Conservation (phyloP, 2,113 vertebrate species). For the Malaclemys terrapin region DNA sequence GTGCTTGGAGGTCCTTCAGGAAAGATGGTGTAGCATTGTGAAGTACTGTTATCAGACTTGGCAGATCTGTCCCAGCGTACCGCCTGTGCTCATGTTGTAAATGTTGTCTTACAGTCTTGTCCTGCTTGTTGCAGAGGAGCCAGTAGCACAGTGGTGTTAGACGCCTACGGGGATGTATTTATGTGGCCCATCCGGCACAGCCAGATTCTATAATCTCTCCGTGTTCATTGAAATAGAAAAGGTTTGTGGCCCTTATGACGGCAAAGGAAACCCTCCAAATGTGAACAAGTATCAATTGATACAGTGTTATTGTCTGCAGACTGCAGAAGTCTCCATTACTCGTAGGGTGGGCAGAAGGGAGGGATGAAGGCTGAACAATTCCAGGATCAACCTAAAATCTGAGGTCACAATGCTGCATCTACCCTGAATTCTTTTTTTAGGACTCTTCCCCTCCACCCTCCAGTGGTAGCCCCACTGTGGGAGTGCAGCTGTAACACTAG, state of each 20-base stretch:
- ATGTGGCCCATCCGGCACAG: neutral
- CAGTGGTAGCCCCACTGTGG: neutral
- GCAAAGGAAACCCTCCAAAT: neutral
- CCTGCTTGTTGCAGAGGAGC: neutral
- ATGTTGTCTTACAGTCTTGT: neutral
- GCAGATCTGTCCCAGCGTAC: neutral
- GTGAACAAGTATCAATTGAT: neutral
- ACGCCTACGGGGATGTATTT: neutral
- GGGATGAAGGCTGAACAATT: neutral
- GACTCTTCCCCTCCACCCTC: neutral
- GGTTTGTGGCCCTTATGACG: neutral
- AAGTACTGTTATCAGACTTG: fast-evolving
- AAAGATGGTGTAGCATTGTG: fast-evolving
- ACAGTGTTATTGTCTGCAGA: neutral
- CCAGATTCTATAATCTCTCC: neutral
- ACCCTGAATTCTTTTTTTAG: neutral
- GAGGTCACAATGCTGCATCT: neutral
- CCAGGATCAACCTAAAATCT: neutral
- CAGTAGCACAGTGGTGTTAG: neutral
- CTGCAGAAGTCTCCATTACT: neutral
- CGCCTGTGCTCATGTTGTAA: neutral
- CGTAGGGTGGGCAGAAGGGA: neutral
- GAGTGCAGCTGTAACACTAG: neutral
- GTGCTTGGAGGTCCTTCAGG: neutral
- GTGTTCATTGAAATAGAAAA: neutral